These are phyloP conservation scores for Arctopsyche grandis DNA, from an alignment of 1,140 invertebrate species.

Conservation along the genomic window DNA sequence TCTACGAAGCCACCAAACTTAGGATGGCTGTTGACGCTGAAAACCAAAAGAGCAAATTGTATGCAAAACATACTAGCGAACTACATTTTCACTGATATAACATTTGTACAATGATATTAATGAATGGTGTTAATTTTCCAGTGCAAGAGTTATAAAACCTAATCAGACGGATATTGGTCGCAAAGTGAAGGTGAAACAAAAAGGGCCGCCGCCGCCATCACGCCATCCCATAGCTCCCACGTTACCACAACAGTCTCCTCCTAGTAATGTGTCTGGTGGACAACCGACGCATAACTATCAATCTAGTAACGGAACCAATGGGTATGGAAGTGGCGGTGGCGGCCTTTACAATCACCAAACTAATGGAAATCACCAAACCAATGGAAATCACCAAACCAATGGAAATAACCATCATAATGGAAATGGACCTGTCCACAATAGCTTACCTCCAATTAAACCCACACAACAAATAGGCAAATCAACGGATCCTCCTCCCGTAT, in stretches of 20 bases:
- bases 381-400: conserved; percentile 32
- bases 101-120: no score
- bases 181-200: conserved; percentile 78
- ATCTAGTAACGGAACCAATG: conserved; percentile 15
- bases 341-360: conserved; percentile 34
- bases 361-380: conserved; percentile 28
- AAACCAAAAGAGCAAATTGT: conserved; percentile 94
- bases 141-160: conserved; percentile 90
- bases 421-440: conserved; percentile 33
- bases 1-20: conserved; percentile 89
- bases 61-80: conserved; percentile 55
- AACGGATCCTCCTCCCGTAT: background rate
- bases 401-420: conserved; percentile 39
- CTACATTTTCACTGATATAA: conserved; percentile 26
- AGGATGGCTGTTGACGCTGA: conserved; percentile 90
- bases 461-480: conserved; percentile 28
- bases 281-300: conserved; percentile 22
- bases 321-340: conserved; percentile 29
- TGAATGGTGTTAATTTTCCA: conserved; percentile 61
- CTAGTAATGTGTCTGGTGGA: conserved; percentile 15
- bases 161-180: conserved; percentile 87
- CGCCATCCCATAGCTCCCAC: conserved; percentile 56
- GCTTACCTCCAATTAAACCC: conserved; percentile 9
- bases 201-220: conserved; percentile 47
- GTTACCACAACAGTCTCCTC: conserved; percentile 55